These are phyloP conservation scores for Syngnathus typhle DNA, from an alignment of 2,113 vertebrate genomes.

Conservation along the genomic window DNA sequence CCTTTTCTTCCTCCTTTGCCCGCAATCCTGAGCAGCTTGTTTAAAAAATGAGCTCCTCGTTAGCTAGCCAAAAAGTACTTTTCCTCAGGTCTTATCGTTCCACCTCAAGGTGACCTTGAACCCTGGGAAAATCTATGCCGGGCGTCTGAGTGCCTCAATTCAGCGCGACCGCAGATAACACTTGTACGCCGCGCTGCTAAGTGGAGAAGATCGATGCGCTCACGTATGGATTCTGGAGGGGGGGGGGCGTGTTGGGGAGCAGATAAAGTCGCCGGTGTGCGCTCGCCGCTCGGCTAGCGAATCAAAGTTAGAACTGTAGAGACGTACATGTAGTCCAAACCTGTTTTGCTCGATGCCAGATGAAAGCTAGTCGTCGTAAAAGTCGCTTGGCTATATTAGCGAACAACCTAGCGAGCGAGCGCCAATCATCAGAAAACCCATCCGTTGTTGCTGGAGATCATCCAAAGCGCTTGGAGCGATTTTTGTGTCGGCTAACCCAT, in stretches of 20 bases:
- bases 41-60: neutral
- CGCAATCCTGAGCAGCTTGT: too few relatives aligned
- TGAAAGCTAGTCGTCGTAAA: too few relatives aligned
- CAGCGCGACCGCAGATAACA: constrained; percentile 31
- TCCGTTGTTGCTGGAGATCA: too few relatives aligned
- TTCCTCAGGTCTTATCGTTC: neutral
- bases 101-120: constrained; percentile 43
- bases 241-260: constrained; percentile 18
- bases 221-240: constrained; percentile 26
- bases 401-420: too few relatives aligned
- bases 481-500: too few relatives aligned
- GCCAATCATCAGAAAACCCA: too few relatives aligned
- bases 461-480: too few relatives aligned
- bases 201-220: constrained; percentile 34
- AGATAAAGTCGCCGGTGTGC: constrained; percentile 47
- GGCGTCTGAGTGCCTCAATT: constrained; percentile 12
- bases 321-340: neutral
- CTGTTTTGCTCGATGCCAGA: too few relatives aligned
- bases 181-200: constrained; percentile 23
- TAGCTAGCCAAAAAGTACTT: neutral
- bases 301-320: constrained; percentile 19
- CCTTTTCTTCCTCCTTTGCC: neutral
- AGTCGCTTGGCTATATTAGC: too few relatives aligned
- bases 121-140: constrained; percentile 31
- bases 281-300: constrained; percentile 32